These are phyloP conservation scores for Osedax fenrisi DNA, from an alignment of 2,888 invertebrate species.

Conservation along the genomic window DNA sequence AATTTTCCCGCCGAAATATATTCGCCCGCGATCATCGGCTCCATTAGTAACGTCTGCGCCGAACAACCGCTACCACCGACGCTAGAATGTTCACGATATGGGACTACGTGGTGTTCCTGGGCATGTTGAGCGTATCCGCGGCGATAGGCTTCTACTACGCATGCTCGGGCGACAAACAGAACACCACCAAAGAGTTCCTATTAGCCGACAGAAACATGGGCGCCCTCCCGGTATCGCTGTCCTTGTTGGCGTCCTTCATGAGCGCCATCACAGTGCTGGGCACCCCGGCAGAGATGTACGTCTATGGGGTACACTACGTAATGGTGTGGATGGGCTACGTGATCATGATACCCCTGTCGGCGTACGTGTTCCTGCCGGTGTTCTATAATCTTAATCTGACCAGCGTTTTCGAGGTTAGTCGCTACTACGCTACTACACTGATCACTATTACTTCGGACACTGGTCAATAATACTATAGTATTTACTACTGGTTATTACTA, in stretches of 20 bases:
- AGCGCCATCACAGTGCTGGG: constrained; percentile 48
- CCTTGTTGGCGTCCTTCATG: constrained; percentile 50
- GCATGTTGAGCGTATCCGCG: not conserved
- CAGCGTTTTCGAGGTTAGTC: constrained; percentile 39
- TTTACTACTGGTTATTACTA: too few relatives aligned
- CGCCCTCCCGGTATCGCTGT: constrained; percentile 44
- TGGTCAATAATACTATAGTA: too few relatives aligned
- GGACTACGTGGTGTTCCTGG: not conserved
- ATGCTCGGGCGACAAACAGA: not conserved
- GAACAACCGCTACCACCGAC: not conserved
- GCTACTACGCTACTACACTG: too few relatives aligned
- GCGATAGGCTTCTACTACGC: constrained; percentile 3
- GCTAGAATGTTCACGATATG: not conserved
- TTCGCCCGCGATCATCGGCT: too few relatives aligned
- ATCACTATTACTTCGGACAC: too few relatives aligned
- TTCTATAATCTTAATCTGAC: constrained; percentile 38
- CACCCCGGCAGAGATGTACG: constrained; percentile 46
- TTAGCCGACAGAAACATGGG: constrained; percentile 47
- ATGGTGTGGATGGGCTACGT: constrained; percentile 39
- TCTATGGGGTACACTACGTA: constrained; percentile 35
- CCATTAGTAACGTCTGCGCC: not conserved
- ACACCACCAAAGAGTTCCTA: constrained; percentile 32
- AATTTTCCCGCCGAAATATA: too few relatives aligned
- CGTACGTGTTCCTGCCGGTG: constrained; percentile 36
- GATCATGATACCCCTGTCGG: constrained; percentile 43